Conservation (phyloP, 2,797 vertebrate species). For the Acomys russatus region DNA sequence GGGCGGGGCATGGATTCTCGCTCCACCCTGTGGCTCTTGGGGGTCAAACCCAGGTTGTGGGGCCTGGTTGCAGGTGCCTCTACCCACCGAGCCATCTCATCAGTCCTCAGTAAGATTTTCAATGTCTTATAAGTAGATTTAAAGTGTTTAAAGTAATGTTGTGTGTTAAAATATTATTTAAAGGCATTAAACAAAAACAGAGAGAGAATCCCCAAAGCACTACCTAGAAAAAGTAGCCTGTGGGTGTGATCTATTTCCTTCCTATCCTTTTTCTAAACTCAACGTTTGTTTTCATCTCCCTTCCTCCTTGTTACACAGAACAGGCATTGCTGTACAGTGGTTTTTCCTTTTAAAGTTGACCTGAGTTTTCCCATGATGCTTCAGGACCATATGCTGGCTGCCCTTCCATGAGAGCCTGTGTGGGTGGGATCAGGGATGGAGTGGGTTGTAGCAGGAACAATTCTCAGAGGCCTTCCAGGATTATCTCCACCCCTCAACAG, state of each 20-base stretch:
- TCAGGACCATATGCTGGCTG: neutral
- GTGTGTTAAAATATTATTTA: slow-evolving; percentile 1
- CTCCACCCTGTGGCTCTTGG: neutral
- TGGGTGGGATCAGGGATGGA: neutral
- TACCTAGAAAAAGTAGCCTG: neutral
- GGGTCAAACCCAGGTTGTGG: neutral
- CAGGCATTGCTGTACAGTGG: neutral
- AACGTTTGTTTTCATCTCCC: neutral
- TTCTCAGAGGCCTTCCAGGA: neutral
- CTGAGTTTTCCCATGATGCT: neutral
- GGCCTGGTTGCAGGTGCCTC: neutral
- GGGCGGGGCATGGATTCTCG: neutral
- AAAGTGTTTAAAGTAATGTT: slow-evolving; percentile 23
- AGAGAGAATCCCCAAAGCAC: neutral
- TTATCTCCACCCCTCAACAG: neutral
- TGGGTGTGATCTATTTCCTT: neutral
- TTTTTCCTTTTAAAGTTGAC: slow-evolving; percentile 24
- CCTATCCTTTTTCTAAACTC: neutral
- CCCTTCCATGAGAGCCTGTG: neutral
- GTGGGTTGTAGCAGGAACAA: neutral
- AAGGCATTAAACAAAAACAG: slow-evolving; percentile 6
- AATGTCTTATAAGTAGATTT: neutral
- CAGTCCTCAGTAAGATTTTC: neutral
- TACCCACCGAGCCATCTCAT: neutral
- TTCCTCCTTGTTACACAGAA: neutral